Base-by-base conservation (phyloP, 2,888 invertebrate species). In the Scaptomyza caliginosa region DNA sequence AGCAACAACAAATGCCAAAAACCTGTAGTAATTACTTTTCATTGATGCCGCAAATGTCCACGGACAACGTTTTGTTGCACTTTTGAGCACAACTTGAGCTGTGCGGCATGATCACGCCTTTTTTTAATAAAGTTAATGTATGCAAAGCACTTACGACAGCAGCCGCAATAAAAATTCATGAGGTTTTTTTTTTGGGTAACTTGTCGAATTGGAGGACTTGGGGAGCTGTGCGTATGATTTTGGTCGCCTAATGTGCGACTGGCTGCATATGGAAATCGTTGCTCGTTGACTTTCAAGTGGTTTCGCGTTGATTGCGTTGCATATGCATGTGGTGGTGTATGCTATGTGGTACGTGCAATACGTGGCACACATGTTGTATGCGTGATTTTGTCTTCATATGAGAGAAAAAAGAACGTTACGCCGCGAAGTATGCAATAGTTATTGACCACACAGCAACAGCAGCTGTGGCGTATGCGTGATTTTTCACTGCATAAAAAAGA, bases 161-260 rank as follows among this genome's bases (percentile, higher is more conserved):
- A 69, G 80, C 34, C 16, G 16, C 80, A 88, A 86, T 88, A 80
- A 83, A 84, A 86, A 84, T 80, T 80, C 88, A 88, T 86, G 88
- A 76, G 63, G 42, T 64, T 78, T 54, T 24, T 17, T 11, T 3
- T 8, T 1, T 2, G 24, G 7, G n/a, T n/a, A n/a, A n/a, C n/a
- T n/a, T n/a, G n/a, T n/a, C n/a, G n/a, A n/a, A n/a, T n/a, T n/a
- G n/a, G n/a, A n/a, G n/a, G n/a, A n/a, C n/a, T n/a, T n/a, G 11
- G 4, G 2, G 8, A n/a, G 50, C 17, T 36, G 46, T 51, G 71
- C 39, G 54, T 51, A 42, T 45, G 54, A 51, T 59, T 34, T 55
- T 40, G 55, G 64, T 43, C 45, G 67, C 52, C 59, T 63, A 77
- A 77, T 77, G 75, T 76, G 77, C 75, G 60, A 66, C 66, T 71